Base-by-base conservation (phyloP, 2,113 vertebrate species). In the Festucalex cinctus region DNA sequence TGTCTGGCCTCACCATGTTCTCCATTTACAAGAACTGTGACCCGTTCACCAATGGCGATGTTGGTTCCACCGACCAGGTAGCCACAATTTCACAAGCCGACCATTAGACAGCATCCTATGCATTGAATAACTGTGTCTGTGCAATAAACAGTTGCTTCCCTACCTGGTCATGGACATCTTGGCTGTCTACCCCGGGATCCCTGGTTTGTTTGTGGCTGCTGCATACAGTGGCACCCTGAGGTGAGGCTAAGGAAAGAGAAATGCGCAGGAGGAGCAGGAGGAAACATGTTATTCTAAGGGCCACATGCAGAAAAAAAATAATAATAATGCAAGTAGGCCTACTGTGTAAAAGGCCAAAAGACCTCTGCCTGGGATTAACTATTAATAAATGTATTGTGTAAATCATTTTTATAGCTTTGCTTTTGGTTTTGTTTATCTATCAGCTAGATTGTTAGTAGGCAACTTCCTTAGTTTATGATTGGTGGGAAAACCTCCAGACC, bases 171-270 rank as follows among this genome's bases (percentile, higher is more conserved):
- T 98, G 94, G 95, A 98, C 76, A 97, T 98, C 79, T 85, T 99
- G 65, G 78, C 4, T 0, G 88, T 79, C 57, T 98, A 90, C 69
- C 96, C 95, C 7, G 97, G 97, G 74, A 70, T 98, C 56, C 95
- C 96, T 0, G 97, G 97, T 2, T 92, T 99, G 79, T 98, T 99
- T 86, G 95, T 99, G 80, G 95, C 97, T 69, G 94, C 94, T 71
- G 94, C 93, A 35, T 99, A 98, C 87, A 98, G 97, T 65, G 97
- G 97, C 0, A 99, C 97, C 0, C 89, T 99, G 65, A 99, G 97
- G 97, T 99, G 90, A 89, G 77, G 17, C 48, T 44, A 22, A 56
- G 3, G 58, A n/a, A 1, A n/a, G 6, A 72, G n/a, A 64, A 46
- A 53, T 5, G 0, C 32, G 19, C 35, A 36, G 35, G 56, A n/a